Percentiles rank a stretch among this genome's conserved stretches.
Evolutionary conservation across 2,888 invertebrate genomes (phyloP).

Genomic region (Heliconius sara): DNA sequence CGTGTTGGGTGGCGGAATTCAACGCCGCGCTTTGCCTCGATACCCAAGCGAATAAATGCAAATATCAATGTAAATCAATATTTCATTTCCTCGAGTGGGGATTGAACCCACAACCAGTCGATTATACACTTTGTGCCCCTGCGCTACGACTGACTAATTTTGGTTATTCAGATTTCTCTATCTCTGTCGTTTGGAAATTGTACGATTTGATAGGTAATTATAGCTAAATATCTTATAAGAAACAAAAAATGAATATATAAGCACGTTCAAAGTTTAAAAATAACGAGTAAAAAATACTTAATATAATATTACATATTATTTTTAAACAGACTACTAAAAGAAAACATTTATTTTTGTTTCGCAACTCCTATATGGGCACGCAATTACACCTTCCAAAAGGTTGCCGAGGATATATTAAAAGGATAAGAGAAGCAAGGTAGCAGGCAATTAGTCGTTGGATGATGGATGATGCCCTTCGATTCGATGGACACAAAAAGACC

Average conservation of each 20-base stretch:
- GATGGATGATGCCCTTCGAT: conserved; percentile 80
- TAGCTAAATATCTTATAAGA: neutral
- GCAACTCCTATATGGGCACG: conserved; percentile 67
- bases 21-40: too few species aligned
- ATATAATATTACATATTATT: neutral
- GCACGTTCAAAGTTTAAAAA: neutral
- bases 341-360: conserved; percentile 30
- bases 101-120: too few species aligned
- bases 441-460: conserved; percentile 81
- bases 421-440: conserved; percentile 81
- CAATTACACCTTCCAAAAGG: conserved; percentile 75
- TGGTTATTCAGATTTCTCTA: neutral
- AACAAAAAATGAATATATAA: too few species aligned
- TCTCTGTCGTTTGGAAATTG: neutral
- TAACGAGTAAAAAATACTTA: neutral
- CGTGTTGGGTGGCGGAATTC: too few species aligned
- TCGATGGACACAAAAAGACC: conserved; percentile 79
- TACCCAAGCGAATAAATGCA: too few species aligned
- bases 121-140: too few species aligned
- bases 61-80: too few species aligned
- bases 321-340: neutral
- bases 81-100: too few species aligned
- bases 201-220: neutral
- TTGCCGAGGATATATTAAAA: conserved; percentile 78
- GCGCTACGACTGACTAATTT: neutral